Conservation (phyloP, 2,113 vertebrate genomes). For the Eudyptes chrysolophus region DNA sequence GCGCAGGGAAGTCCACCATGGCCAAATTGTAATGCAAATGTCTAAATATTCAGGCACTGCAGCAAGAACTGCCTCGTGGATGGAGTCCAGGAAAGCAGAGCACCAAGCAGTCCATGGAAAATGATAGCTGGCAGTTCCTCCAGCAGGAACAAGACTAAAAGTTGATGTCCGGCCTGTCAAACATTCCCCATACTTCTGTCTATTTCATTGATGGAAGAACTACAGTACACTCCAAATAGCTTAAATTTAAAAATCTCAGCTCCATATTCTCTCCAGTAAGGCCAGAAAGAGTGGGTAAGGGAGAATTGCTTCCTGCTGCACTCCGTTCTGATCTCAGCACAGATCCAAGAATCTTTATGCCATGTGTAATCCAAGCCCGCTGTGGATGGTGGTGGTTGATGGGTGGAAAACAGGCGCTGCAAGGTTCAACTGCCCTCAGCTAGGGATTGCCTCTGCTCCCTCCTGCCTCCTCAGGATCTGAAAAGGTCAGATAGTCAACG, state of each 20-base stretch:
- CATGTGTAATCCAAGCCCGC: neutral
- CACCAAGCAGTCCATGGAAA: neutral
- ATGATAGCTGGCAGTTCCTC: neutral
- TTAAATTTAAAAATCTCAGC: neutral
- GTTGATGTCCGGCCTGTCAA: neutral
- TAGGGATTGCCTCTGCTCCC: neutral
- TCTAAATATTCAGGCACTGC: neutral
- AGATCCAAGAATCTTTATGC: neutral
- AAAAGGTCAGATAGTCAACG: neutral
- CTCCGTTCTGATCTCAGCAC: neutral
- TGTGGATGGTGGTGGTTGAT: neutral
- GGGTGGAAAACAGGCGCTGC: neutral
- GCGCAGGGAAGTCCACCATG: neutral
- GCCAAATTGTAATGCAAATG: neutral
- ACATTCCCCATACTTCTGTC: neutral
- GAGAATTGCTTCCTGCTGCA: neutral
- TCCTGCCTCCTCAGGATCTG: neutral
- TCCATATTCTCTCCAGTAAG: neutral
- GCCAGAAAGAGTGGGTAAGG: neutral
- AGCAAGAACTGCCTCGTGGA: neutral
- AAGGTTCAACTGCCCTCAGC: neutral
- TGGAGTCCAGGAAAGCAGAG: neutral
- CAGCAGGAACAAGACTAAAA: neutral
- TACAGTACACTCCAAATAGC: neutral
- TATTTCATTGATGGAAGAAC: neutral